phyloP scores from a whole-genome alignment of 2,888 invertebrate species.

The Drosophila anceps region DNA sequence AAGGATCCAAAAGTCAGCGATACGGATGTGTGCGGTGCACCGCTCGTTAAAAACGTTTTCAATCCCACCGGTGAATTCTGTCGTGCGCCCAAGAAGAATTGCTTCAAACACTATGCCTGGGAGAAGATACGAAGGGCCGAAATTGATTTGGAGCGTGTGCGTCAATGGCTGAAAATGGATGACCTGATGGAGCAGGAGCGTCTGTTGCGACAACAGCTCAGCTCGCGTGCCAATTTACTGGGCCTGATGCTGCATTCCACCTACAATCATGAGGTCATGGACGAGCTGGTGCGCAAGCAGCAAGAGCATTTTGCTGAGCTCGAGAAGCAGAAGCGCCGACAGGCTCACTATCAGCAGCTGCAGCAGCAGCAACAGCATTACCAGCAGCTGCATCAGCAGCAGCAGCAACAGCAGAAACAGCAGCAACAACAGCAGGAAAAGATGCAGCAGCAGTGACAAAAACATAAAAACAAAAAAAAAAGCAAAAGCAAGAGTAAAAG shows the following conservation, averaged over 20 bases:
- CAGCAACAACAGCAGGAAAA: background rate
- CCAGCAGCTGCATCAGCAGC: slow-evolving; percentile 22
- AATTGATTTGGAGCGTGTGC: slow-evolving; percentile 96
- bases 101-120: slow-evolving; percentile 97
- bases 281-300: slow-evolving; percentile 87
- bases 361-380: slow-evolving; percentile 52
- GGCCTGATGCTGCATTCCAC: slow-evolving; percentile 98
- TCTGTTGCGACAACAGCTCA: slow-evolving; percentile 90
- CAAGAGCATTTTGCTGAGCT: slow-evolving; percentile 79
- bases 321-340: slow-evolving; percentile 66
- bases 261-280: slow-evolving; percentile 96
- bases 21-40: slow-evolving; percentile 96
- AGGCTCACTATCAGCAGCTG: slow-evolving; percentile 50
- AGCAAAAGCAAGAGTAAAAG: slow-evolving; percentile 2
- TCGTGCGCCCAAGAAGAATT: slow-evolving; percentile 93
- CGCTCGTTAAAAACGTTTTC: slow-evolving; percentile 93
- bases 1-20: slow-evolving; percentile 96
- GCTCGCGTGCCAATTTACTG: slow-evolving; percentile 94
- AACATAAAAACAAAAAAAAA: background rate
- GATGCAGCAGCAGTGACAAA: background rate
- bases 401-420: slow-evolving; percentile 19
- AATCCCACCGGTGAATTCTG: slow-evolving; percentile 95
- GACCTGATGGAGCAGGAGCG: slow-evolving; percentile 97
- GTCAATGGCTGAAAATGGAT: slow-evolving; percentile 97
- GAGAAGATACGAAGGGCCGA: slow-evolving; percentile 97